These are phyloP conservation scores for Ophioderma brevispina DNA, from an alignment of 35 echinoderm and acorn worm genomes.

Conservation along the genomic window DNA sequence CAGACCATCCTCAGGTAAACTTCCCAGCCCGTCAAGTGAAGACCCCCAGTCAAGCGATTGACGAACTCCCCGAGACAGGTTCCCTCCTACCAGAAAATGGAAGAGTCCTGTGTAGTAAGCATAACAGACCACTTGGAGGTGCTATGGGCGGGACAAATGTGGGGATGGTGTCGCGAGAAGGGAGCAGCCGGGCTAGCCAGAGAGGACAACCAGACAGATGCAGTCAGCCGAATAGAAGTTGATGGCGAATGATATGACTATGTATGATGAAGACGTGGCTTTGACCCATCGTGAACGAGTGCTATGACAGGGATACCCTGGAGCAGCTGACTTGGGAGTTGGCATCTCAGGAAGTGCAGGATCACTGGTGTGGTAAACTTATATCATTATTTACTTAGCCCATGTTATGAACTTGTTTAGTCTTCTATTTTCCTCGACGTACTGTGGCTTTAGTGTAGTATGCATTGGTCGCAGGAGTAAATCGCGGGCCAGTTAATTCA, in stretches of 20 bases:
- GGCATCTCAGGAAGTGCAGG: constrained; percentile 80
- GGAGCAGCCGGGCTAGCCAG: neutral
- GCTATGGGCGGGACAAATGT: neutral
- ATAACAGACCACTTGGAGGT: neutral
- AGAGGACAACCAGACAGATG: constrained; percentile 54
- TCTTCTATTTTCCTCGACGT: too few species aligned
- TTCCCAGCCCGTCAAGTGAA: neutral
- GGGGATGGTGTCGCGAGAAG: neutral
- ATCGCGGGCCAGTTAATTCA: too few species aligned
- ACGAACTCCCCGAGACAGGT: constrained; percentile 10
- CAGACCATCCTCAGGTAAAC: neutral
- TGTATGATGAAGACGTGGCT: constrained; percentile 67
- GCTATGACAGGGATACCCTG: constrained; percentile 73
- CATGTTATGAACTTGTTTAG: too few species aligned
- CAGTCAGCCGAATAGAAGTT: constrained; percentile 86
- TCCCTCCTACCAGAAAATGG: constrained; percentile 42
- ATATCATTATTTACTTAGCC: too few species aligned
- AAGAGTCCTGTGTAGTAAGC: constrained; percentile 56
- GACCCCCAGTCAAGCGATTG: neutral
- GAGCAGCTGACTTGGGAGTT: constrained; percentile 90
- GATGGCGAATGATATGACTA: constrained; percentile 85
- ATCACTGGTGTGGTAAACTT: constrained; percentile 87
- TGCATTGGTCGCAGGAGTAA: too few species aligned
- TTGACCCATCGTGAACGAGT: constrained; percentile 18
- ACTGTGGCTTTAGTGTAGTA: too few species aligned